phyloP scores from a whole-genome alignment of 2,113 vertebrate species.

The Paracanthobrama guichenoti region DNA sequence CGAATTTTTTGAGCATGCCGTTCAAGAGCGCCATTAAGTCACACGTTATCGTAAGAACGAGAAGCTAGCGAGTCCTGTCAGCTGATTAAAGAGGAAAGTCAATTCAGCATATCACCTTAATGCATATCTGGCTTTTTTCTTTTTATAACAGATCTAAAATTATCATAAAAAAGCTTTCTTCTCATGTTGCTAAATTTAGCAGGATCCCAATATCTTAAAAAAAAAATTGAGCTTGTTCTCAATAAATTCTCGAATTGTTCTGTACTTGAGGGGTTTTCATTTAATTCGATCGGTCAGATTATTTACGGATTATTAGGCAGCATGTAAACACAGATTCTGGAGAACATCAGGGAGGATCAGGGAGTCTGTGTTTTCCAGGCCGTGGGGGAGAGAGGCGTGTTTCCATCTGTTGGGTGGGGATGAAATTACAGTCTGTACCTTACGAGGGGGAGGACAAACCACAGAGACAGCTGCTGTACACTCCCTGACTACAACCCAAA shows the following conservation, averaged over 20 bases:
- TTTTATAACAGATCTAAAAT: neutral
- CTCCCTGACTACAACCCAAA: constrained; percentile 22
- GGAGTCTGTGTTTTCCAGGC: constrained; percentile 9
- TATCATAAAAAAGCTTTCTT: neutral
- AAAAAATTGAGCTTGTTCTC: too few species aligned
- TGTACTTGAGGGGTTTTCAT: neutral
- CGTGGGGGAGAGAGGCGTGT: constrained; percentile 32
- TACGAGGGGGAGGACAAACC: constrained; percentile 31
- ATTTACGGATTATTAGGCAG: neutral
- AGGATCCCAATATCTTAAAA: neutral
- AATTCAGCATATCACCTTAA: neutral
- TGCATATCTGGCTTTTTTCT: neutral
- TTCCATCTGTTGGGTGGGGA: constrained; percentile 45
- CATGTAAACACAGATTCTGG: neutral
- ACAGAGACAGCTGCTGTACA: constrained; percentile 34
- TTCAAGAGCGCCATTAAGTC: neutral
- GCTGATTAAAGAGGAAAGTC: neutral
- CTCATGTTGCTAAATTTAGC: neutral
- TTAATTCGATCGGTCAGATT: neutral
- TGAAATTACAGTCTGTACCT: constrained; percentile 56
- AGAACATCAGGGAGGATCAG: constrained; percentile 3
- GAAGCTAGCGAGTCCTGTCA: neutral
- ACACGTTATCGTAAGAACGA: neutral
- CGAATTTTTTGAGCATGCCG: neutral
- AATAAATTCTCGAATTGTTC: neutral